A percentile compares a stretch with the other conserved stretches of the same genome.
These are phyloP conservation scores for Lepidocolaptes lacrymiger DNA, from an alignment of 2,797 vertebrate genomes.

Conservation along the genomic window DNA sequence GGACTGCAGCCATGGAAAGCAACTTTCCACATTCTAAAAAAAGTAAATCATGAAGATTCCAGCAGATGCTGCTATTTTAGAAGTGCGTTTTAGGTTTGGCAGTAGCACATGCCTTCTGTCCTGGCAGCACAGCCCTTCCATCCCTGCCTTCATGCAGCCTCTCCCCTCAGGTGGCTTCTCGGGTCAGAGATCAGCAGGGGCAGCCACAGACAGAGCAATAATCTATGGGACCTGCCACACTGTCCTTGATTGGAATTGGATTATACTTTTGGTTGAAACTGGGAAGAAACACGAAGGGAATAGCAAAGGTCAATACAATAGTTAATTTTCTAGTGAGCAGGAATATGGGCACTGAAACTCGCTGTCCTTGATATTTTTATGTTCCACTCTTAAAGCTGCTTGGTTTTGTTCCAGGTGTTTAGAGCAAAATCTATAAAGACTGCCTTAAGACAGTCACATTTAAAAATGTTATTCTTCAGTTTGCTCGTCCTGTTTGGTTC, in stretches of 20 bases:
- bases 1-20: neutral
- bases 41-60: rapidly evolving
- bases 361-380: neutral
- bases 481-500: neutral
- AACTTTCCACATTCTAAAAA: neutral
- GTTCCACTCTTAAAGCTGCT: neutral
- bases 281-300: neutral
- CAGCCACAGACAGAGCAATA: neutral
- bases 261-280: neutral
- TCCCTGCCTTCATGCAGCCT: rapidly evolving
- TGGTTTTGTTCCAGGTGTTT: neutral
- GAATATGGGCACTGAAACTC: neutral
- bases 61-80: neutral
- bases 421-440: neutral
- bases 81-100: neutral
- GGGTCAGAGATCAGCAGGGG: neutral
- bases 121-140: neutral
- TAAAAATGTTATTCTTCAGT: neutral
- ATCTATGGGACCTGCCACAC: neutral
- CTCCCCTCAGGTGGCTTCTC: neutral
- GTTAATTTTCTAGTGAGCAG: neutral
- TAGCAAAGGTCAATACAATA: neutral
- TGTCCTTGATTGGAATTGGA: neutral
- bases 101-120: neutral
- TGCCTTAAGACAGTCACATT: neutral